Evolutionary conservation across 2,113 vertebrate species (phyloP), one percentile per base, ranked within the genome.

Genomic region (Piaya cayana): DNA sequence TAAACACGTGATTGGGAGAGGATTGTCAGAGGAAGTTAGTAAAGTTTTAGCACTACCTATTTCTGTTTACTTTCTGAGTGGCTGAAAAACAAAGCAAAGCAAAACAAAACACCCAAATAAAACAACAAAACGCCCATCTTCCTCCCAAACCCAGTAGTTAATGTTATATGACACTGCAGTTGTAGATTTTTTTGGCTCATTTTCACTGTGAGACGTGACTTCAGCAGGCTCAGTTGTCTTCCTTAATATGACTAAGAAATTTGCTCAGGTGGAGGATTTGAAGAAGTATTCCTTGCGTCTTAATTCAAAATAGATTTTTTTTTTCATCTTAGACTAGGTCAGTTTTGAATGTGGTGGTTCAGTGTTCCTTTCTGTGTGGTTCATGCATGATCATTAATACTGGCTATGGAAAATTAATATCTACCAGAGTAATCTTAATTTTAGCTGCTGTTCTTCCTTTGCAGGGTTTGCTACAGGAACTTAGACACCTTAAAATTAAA

Each of bases 401-500:
- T 58, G 42, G 10, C 42, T 42, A 10, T 8, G 30, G 53, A 71
- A 63, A 87, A 84, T 29, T 20, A 59, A 4, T 53, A 45, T 39
- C 34, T 77, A 23, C 36, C 11, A 43, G 32, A 70, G 25, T 91
- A 39, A n/a, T 23, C 27, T 85, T 37, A 65, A 8, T 49, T 88
- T 71, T 19, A 21, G 17, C 12, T 79, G 50, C 59, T 56, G 4
- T 85, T 88, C 52, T 92, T 84, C 60, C 50, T 92, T 88, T 92
- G 67, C 91, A 99, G 99, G 98, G 98, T 69, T 97, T 99, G 90
- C 68, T 99, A 5, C 98, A 98, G 90, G 99, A 99, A 80, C 98
- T 99, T 52, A 98, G 97, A 81, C 97, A 98, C 60, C 98, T 99
- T 49, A 99, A 98, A 97, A 98, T 98, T 81, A 99, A 99, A 97